Evolutionary conservation across 2,113 vertebrate species (phyloP), one percentile per base, ranked within the genome.

Genomic region (Alosa alosa): DNA sequence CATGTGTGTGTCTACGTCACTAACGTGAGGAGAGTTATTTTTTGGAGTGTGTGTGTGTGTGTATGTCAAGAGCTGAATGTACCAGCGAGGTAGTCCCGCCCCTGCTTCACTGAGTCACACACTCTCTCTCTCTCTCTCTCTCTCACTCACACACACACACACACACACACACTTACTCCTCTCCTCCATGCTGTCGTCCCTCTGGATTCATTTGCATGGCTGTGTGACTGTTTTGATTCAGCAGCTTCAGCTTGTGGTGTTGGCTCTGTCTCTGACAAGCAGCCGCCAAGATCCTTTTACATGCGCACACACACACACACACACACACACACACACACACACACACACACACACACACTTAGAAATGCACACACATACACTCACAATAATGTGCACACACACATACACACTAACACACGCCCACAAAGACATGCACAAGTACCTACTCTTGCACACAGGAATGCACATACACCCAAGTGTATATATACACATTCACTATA

Each of bases 161-260:
- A 72, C 64, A 72, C 64, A 72, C 64, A 36, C 25, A 15, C 72
- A 41, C 72, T 4, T 11, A 17, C 57, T 18, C 18, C 9, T n/a
- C 82, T 36, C 39, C 47, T 52, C 7, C 50, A 22, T 36, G 36
- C 60, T 60, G 1, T 44, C 36, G n/a, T 81, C 41, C 85, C 83
- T 44, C 44, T 82, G 82, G 55, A 86, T 84, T 68, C 36, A 86
- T 89, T 89, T 89, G 87, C 85, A 85, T 88, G 81, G 84, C 57
- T 84, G 85, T 86, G 86, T 88, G 86, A 81, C 84, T 88, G 84
- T 84, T 86, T 82, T 86, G 82, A 86, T 81, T 88, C 87, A 85
- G 84, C 47, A 84, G 82, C 82, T 85, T 17, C 72, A 4, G 85
- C 15, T 55, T 55, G 52, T 83, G 82, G 55, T 47, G 85, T 85